Evolutionary conservation across 2,113 vertebrate genomes (phyloP), one percentile per base, ranked within the genome.

Genomic region (Chaenocephalus aceratus): DNA sequence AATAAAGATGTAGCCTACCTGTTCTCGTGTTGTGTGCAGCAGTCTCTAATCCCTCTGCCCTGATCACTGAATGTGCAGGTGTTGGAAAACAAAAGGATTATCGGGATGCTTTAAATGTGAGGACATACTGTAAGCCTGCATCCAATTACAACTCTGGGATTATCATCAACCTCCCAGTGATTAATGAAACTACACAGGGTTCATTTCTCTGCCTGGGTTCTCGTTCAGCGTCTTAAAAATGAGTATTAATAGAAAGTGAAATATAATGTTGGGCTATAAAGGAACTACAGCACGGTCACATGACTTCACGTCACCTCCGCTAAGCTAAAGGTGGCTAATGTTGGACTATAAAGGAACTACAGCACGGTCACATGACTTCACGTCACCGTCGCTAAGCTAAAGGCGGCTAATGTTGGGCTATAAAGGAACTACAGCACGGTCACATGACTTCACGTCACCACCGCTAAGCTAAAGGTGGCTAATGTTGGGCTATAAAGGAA

Each of bases 71-170:
- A 77, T 71, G 84, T 82, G 90, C 89, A 89, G 90, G 86, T 81
- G 90, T 85, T 85, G 89, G 92, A 91, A 83, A 88, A 83, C 71
- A 91, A 88, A 92, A 75, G 86, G 94, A 95, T 96, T 94, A 94
- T 53, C 63, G 44, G 82, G 91, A 89, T 86, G 85, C 90, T 88
- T 95, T 94, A 94, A 94, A 93, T 88, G 90, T 94, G 93, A 91
- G 87, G 66, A 80, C 78, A 58, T 95, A 30, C 30, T 30, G 30
- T 30, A 94, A 95, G 86, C 92, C 84, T 72, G 84, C 82, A 92
- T 93, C 94, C 92, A 93, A 95, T 94, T 93, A 92, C 82, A 88
- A 80, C 78, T 62, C 46, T 54, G 82, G 87, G 93, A 92, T 94
- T 93, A 93, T 23, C 10, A 75, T 41, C 36, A 6, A 65, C 78